These are phyloP conservation scores for Chondrosia reniformis DNA, from an alignment of 37 sponge, comb jelly and placozoan genomes.

Conservation along the genomic window DNA sequence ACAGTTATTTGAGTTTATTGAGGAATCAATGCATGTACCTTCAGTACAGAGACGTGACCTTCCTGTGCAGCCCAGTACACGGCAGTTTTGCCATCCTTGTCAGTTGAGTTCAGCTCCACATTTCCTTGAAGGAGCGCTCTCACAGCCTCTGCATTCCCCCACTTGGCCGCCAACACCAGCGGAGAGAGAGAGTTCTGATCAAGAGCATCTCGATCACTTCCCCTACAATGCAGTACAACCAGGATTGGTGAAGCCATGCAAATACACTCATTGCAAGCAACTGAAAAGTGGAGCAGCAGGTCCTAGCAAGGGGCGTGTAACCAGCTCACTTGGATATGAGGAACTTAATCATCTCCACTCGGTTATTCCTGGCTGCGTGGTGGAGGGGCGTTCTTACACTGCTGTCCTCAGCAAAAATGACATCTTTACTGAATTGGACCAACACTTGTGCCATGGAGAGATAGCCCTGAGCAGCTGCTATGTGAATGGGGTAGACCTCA, in stretches of 20 bases:
- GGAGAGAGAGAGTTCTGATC: constrained; percentile 60
- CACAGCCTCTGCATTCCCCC: constrained; percentile 45
- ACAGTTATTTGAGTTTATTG: too few relatives aligned
- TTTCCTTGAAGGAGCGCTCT: constrained; percentile 26
- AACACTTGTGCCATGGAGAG: constrained; percentile 57
- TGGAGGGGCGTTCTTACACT: constrained; percentile 74
- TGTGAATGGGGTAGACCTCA: constrained; percentile 68
- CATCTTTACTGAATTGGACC: constrained; percentile 15
- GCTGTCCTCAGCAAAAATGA: constrained; percentile 27
- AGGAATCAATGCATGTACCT: constrained; percentile 26
- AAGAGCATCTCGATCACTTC: constrained; percentile 35
- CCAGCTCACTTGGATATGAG: constrained; percentile 62
- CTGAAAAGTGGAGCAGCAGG: not conserved
- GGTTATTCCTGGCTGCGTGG: constrained; percentile 70
- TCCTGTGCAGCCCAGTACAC: constrained; percentile 57
- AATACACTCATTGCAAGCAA: too few relatives aligned
- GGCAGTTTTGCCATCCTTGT: constrained; percentile 52
- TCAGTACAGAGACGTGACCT: constrained; percentile 34
- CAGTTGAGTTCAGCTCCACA: constrained; percentile 33
- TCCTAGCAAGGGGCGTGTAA: not conserved
- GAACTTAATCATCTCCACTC: constrained; percentile 72
- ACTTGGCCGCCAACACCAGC: constrained; percentile 44
- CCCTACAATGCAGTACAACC: constrained; percentile 1
- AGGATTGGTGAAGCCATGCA: too few relatives aligned
- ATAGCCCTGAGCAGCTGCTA: constrained; percentile 80